Percentiles rank a stretch among this genome's conserved stretches.
These are phyloP conservation scores for Sesia apiformis DNA, from an alignment of 2,888 invertebrate genomes.

Conservation along the genomic window DNA sequence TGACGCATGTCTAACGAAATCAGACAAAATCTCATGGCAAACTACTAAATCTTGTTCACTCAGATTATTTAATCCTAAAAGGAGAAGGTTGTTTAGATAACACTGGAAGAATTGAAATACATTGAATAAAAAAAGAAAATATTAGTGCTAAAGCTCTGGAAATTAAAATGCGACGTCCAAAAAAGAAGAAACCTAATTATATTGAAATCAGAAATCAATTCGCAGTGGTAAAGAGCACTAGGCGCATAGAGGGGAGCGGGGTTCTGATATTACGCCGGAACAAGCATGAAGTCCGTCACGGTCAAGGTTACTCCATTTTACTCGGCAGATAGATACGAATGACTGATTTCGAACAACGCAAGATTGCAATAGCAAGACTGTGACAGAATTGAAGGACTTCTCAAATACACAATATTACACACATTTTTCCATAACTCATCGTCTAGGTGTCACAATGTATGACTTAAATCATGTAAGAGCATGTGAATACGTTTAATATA, in stretches of 20 bases:
- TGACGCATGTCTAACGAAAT: background rate
- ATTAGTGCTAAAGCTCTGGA: too few relatives aligned
- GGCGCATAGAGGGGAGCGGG: conserved; percentile 19
- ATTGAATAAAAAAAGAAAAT: background rate
- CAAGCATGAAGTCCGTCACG: conserved; percentile 34
- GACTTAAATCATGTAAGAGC: too few relatives aligned
- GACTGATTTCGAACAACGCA: conserved; percentile 30
- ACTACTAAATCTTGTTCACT: background rate
- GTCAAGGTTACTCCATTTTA: conserved; percentile 54
- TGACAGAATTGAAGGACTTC: too few relatives aligned
- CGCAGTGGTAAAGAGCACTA: conserved; percentile 24
- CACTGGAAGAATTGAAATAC: background rate
- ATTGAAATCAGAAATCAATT: conserved; percentile 35
- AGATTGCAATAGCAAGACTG: conserved; percentile 2
- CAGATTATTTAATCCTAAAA: background rate
- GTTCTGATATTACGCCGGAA: conserved; percentile 32
- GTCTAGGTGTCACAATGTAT: too few relatives aligned
- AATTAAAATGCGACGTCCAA: too few relatives aligned
- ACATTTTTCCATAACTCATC: too few relatives aligned
- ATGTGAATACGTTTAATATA: too few relatives aligned
- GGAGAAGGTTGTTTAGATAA: background rate
- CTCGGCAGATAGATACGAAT: conserved; percentile 30
- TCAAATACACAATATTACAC: too few relatives aligned
- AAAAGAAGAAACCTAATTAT: too few relatives aligned
- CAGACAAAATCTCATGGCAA: background rate